Base-by-base conservation (phyloP, 2,888 invertebrate species). In the Isoperla grammatica region DNA sequence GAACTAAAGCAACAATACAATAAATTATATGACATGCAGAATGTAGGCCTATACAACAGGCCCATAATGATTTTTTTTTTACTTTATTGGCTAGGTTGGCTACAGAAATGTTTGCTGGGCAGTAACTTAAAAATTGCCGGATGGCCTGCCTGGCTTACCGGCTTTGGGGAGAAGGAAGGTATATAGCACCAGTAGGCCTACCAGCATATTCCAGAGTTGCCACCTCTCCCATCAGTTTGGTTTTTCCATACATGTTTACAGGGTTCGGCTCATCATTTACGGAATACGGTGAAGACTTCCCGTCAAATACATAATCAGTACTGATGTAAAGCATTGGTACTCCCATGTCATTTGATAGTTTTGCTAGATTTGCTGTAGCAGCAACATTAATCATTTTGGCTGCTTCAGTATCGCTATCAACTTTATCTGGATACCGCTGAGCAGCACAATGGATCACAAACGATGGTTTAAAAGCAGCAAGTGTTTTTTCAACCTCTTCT, bases 301-400 rank as follows among this genome's bases (percentile, higher is more conserved):
- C 80, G 71, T 80, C 78, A 72, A 80, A 80, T 2, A 80, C 79
- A 69, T 80, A 80, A 65, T 80, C 79, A 50, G 79, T 78, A 65
- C 79, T 79, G 43, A 80, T 77, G 67, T 74, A 79, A 5, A 80
- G 61, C 5, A 79, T 68, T 57, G 72, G 72, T 8, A 73, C 72
- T 56, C 70, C 70, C 37, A 66, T 42, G 53, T 65, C 55, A 43
- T 60, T 71, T 72, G 63, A 65, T 46, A 68, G 50, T 56, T 66
- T 46, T 17, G 69, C 69, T 1, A 79, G 56, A 35, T 66, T 63
- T 60, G 66, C 63, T n/a, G 78, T 75, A 5, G 73, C 73, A 20
- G 67, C 68, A 3, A 78, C 74, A 68, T 79, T 79, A 1, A 79
- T 63, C 35, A 66, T 63, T 20, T 68, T 62, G 2, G 77, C 73